Evolutionary conservation across 2,888 invertebrate species (phyloP), one percentile per base, ranked within the genome.

Genomic region (Hylaea fasciaria): DNA sequence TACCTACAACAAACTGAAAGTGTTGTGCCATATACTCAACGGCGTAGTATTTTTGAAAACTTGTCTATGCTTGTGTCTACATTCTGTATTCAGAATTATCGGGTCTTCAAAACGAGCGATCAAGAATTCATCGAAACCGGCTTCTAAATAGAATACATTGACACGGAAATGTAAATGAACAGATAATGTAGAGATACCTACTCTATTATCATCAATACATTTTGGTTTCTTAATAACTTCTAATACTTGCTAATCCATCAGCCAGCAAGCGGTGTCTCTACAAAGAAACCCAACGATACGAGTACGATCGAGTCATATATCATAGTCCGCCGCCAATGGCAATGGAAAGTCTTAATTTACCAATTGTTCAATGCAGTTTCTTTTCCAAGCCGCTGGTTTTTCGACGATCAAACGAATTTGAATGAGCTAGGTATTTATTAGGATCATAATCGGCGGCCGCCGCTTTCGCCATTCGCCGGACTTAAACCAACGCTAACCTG

Each of bases 341-440:
- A 83, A 81, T 72, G 70, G 76, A 81, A 80, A 84, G 77, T 73
- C 68, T 72, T 76, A 76, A 77, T 76, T 76, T 73, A 71, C 69
- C 78, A 71, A 86, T 85, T 86, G 85, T 87, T 82, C 70, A 57
- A 60, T 59, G 65, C 70, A 70, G 77, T 83, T 85, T 83, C 78
- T 74, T 78, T 87, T 88, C 87, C 78, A 85, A 86, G 64, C 69
- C 65, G 74, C 60, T 72, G 67, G 59, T 78, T 75, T 71, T 71
- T 76, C 68, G 61, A 64, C 64, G 69, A 75, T 76, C 74, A 72
- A 73, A 73, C 69, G 66, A 73, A 76, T 77, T 80, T 76, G 71
- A 76, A 79, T 80, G 77, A 76, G 59, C 75, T 64, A 75, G 78
- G 72, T 68, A 72, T 54, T 73, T 67, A 72, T 54, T 58, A n/a